These are phyloP conservation scores for Drosophila repleta DNA, from an alignment of 1,140 invertebrate genomes.

Conservation along the genomic window DNA sequence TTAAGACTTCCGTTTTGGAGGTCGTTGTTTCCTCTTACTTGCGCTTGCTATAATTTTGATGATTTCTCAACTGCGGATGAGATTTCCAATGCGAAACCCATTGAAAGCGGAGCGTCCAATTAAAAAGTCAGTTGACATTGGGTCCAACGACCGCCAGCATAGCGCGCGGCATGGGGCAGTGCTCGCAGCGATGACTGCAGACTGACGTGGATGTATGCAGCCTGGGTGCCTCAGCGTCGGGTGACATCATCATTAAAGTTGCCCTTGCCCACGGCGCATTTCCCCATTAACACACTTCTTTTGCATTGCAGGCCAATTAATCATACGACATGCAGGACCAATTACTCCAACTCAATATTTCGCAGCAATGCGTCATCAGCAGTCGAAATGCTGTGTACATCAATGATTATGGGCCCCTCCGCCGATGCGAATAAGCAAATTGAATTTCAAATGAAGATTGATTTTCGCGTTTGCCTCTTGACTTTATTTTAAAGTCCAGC, in stretches of 20 bases:
- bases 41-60: slow-evolving; percentile 62
- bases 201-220: not conserved
- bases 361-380: not conserved
- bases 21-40: slow-evolving; percentile 54
- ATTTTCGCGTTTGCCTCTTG: slow-evolving; percentile 61
- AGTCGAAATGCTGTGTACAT: not conserved
- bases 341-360: slow-evolving; percentile 30
- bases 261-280: slow-evolving; percentile 1
- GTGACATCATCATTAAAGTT: slow-evolving; percentile 24
- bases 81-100: slow-evolving; percentile 10
- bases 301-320: slow-evolving; percentile 37
- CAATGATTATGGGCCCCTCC: not conserved
- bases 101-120: slow-evolving; percentile 36
- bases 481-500: slow-evolving; percentile 23
- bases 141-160: slow-evolving; percentile 17
- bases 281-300: slow-evolving; percentile 16
- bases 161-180: slow-evolving; percentile 1
- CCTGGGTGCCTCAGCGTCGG: not conserved
- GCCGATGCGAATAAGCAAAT: slow-evolving; percentile 41
- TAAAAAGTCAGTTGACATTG: slow-evolving; percentile 49
- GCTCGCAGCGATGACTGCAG: not conserved
- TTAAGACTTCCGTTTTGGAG: slow-evolving; percentile 71
- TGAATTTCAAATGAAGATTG: slow-evolving; percentile 81
- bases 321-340: slow-evolving; percentile 24
- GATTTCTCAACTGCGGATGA: slow-evolving; percentile 48